Conservation (phyloP, 2,113 vertebrate species). For the Spea bombifrons region DNA sequence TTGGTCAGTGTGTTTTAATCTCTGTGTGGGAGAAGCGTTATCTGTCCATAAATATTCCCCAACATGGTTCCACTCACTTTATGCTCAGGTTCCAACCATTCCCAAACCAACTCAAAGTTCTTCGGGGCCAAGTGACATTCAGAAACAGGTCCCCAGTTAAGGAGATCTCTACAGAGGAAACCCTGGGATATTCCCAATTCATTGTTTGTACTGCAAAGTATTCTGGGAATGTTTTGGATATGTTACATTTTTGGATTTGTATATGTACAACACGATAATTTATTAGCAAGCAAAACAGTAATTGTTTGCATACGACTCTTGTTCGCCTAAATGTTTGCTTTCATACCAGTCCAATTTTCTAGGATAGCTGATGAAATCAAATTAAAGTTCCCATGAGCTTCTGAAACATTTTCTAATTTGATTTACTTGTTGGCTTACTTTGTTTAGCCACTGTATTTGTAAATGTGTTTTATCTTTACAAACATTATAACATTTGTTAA, state of each 20-base stretch:
- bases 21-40: too few relatives aligned
- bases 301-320: background rate
- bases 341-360: background rate
- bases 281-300: background rate
- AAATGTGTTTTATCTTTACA: background rate
- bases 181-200: too few relatives aligned
- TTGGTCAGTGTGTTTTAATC: too few relatives aligned
- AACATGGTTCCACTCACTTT: too few relatives aligned
- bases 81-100: too few relatives aligned
- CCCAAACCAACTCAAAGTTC: too few relatives aligned
- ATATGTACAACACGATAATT: background rate
- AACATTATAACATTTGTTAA: background rate
- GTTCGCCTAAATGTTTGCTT: background rate
- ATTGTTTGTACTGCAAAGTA: background rate
- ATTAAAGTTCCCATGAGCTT: background rate
- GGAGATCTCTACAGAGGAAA: too few relatives aligned
- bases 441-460: background rate
- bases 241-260: background rate
- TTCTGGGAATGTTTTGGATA: background rate
- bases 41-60: too few relatives aligned
- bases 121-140: too few relatives aligned
- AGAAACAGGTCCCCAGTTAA: too few relatives aligned
- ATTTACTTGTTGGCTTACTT: background rate
- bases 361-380: background rate
- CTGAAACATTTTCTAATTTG: conserved; percentile 3